Evolutionary conservation across 2,888 invertebrate species (phyloP).

Genomic region (Pherbina coryleti): DNA sequence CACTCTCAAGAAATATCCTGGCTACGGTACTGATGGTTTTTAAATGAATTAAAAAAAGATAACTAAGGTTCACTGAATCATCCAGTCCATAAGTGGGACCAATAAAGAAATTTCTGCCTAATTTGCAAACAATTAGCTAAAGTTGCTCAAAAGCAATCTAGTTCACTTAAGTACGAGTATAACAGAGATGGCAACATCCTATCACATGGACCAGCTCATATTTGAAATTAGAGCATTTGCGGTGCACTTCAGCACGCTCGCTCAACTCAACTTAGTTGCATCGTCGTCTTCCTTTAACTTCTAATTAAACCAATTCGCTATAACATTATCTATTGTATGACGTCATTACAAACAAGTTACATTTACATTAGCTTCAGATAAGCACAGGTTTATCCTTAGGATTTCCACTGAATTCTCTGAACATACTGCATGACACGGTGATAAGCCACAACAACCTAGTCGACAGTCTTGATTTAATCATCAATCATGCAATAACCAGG

Average conservation of each 20-base stretch:
- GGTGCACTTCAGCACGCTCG: neutral
- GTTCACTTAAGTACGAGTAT: no score
- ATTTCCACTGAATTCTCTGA: neutral
- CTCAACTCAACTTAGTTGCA: no score
- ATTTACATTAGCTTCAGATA: neutral
- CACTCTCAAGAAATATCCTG: no score
- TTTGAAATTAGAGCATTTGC: no score
- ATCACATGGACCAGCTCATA: no score
- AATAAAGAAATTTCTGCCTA: slow-evolving; percentile 45
- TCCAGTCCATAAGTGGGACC: no score
- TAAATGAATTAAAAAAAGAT: no score
- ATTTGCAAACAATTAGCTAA: slow-evolving; percentile 57
- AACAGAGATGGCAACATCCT: no score
- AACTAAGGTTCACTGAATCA: no score
- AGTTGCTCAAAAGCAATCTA: slow-evolving; percentile 36
- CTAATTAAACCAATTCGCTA: neutral
- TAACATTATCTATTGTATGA: neutral
- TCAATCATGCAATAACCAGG: slow-evolving; percentile 6
- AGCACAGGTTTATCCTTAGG: neutral
- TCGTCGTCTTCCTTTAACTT: no score
- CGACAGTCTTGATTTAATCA: neutral
- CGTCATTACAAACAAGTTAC: neutral
- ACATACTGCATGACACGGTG: no score
- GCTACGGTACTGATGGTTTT: no score
- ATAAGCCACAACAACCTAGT: neutral